A percentile compares a stretch with the other conserved stretches of the same genome.
phyloP scores from a whole-genome alignment of 2,797 vertebrate genomes.

The Melanitta fusca region DNA sequence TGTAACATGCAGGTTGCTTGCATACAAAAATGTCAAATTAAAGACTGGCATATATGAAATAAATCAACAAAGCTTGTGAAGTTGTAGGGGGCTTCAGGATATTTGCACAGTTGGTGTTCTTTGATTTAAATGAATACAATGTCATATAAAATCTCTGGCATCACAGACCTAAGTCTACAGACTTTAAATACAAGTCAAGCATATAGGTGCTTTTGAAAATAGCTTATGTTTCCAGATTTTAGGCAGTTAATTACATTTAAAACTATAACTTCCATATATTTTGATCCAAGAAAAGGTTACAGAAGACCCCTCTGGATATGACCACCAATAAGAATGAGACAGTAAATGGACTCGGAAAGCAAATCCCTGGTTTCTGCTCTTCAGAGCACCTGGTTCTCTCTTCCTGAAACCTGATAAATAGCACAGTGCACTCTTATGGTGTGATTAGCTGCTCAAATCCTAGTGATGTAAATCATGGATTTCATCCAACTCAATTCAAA shows the following conservation, averaged over 20 bases:
- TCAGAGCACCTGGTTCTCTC: background rate
- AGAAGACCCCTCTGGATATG: background rate
- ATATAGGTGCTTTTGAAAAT: background rate
- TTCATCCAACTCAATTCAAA: background rate
- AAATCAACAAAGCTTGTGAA: background rate
- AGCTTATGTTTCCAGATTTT: background rate
- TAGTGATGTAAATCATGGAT: background rate
- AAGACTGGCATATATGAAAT: background rate
- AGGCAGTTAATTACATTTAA: background rate
- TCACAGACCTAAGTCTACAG: background rate
- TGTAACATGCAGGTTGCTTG: background rate
- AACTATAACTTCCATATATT: background rate
- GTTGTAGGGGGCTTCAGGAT: background rate
- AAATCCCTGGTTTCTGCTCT: background rate
- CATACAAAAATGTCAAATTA: background rate
- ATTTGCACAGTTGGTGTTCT: background rate
- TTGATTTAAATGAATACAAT: background rate
- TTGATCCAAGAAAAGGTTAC: background rate
- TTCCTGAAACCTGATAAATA: background rate
- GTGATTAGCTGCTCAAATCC: background rate
- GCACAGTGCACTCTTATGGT: accelerated
- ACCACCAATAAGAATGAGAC: accelerated
- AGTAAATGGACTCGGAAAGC: background rate
- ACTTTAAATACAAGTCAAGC: background rate
- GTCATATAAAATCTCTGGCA: background rate